Evolutionary conservation across 1,140 invertebrate species (phyloP).

Genomic region (Eupristina koningsbergeri): DNA sequence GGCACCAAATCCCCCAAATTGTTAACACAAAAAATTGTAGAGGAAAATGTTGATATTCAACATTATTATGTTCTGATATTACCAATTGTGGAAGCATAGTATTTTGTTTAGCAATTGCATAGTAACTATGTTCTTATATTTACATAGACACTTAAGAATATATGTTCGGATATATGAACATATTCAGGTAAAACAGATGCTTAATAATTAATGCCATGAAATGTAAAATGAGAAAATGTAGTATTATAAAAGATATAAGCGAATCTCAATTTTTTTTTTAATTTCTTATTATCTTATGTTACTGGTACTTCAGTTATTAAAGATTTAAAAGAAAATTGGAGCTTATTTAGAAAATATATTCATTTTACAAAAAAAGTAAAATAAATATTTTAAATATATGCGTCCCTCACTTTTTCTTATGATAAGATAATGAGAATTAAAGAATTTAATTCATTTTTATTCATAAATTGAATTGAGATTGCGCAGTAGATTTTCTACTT

Average conservation of each 20-base stretch:
- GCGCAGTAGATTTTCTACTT: background rate
- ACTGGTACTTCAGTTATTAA: background rate
- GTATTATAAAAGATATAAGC: background rate
- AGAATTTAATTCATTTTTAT: background rate
- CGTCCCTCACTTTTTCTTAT: background rate
- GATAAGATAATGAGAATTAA: background rate
- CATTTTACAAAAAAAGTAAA: no score
- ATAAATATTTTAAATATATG: no score
- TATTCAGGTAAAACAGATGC: background rate
- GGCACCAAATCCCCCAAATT: slow-evolving; percentile 37
- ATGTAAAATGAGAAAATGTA: background rate
- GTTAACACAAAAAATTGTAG: slow-evolving; percentile 40
- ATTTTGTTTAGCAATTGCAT: no score
- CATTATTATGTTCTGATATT: slow-evolving; percentile 18
- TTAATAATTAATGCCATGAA: background rate
- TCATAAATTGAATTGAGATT: slow-evolving; percentile 29
- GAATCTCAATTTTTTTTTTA: background rate
- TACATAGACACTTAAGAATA: no score
- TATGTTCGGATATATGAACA: no score
- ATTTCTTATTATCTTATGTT: no score
- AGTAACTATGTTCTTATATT: no score
- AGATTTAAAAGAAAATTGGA: background rate
- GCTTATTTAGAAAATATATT: no score
- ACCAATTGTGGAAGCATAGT: background rate
- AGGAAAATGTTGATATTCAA: slow-evolving; percentile 35